These are phyloP conservation scores for Ptychoptera contaminata DNA, from an alignment of 2,888 invertebrate genomes.

Conservation along the genomic window DNA sequence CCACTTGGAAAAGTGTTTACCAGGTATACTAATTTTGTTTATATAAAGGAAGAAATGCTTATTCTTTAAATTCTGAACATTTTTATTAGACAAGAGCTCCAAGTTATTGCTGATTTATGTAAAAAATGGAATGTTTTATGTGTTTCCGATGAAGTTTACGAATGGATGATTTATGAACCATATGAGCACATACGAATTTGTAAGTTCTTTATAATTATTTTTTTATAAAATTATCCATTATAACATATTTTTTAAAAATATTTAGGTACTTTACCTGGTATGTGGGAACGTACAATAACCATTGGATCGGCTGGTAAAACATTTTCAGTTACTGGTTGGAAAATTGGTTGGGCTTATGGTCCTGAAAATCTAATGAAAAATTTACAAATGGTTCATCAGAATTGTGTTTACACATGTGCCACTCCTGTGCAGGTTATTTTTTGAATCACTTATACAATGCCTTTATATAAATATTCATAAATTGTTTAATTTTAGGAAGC, in stretches of 20 bases:
- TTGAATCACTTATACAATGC: neutral
- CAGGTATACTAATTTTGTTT: neutral
- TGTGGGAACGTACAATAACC: slow-evolving; percentile 97
- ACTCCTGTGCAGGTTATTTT: slow-evolving; percentile 74
- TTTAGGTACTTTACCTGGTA: slow-evolving; percentile 74
- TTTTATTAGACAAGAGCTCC: slow-evolving; percentile 40
- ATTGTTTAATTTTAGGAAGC: slow-evolving; percentile 55
- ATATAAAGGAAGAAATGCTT: no score
- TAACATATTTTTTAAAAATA: slow-evolving; percentile 4
- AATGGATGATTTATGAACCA: slow-evolving; percentile 85
- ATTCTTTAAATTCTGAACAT: neutral
- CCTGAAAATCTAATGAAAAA: slow-evolving; percentile 66
- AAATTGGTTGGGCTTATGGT: slow-evolving; percentile 91
- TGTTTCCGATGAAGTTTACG: slow-evolving; percentile 94
- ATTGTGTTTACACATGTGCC: slow-evolving; percentile 78
- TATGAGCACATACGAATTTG: slow-evolving; percentile 81
- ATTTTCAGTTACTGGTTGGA: slow-evolving; percentile 96
- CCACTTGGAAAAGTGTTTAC: slow-evolving; percentile 78
- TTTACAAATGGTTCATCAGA: slow-evolving; percentile 82
- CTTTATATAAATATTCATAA: slow-evolving; percentile 1
- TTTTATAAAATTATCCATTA: neutral
- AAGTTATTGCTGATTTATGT: slow-evolving; percentile 71
- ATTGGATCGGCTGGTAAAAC: slow-evolving; percentile 97
- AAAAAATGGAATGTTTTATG: slow-evolving; percentile 85
- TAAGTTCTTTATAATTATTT: slow-evolving; percentile 19